Evolutionary conservation across 2,797 vertebrate genomes (phyloP), one percentile per base, ranked within the genome.

Genomic region (Tangara arthus): DNA sequence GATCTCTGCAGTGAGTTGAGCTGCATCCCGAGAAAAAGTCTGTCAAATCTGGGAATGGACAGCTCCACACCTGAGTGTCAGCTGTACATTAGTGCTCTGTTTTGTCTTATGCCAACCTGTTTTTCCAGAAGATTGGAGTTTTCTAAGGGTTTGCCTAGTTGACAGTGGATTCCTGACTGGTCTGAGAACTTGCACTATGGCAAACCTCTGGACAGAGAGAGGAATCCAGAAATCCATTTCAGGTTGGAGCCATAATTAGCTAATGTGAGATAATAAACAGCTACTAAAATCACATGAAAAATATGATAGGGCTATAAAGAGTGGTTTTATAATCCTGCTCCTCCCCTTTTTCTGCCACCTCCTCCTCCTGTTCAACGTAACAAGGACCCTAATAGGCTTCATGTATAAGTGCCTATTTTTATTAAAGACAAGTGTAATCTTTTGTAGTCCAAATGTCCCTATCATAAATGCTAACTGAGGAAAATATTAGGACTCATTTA

Each of bases 401-500:
- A 98, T 98, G 98, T 98, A 94, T 96, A 98, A 97, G 93, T 97
- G 98, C 97, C 98, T 98, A 98, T 98, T 98, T 98, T 98, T 98
- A 97, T 99, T 99, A 99, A 98, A 98, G 98, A 98, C 98, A 97
- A 98, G 98, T 98, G 97, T 96, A 98, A 98, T 98, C 98, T 98
- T 98, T 98, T 98, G 98, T 98, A 98, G 98, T 98, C 98, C 96
- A 97, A 98, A 97, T 97, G 97, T 98, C 97, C 97, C 98, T 97
- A 98, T 98, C 98, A 98, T 98, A 98, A 98, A 99, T 98, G 98
- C 98, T 98, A 98, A 98, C 98, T 6, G 95, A 97, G 98, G 98
- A 98, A 98, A 99, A 99, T 98, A 98, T 98, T 98, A 97, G 95
- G 97, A 98, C 97, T 96, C 97, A 98, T 98, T 99, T 98, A 98